Conservation (phyloP, 2,888 invertebrate genomes). For the Dicranocentrus wangi region DNA sequence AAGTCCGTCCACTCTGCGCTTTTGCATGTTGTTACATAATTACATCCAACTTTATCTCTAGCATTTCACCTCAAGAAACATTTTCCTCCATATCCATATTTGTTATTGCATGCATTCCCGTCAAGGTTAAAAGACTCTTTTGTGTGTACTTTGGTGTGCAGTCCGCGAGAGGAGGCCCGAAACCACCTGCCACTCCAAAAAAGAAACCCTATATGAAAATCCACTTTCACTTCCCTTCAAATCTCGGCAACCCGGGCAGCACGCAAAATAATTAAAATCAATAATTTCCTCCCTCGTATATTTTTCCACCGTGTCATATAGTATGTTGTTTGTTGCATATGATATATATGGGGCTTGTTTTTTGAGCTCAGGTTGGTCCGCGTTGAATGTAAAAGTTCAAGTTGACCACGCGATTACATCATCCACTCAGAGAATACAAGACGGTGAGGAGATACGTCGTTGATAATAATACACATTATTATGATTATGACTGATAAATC, state of each 20-base stretch:
- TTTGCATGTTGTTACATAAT: no score
- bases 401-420: slow-evolving; percentile 51
- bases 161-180: no score
- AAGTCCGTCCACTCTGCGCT: no score
- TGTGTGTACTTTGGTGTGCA: background rate
- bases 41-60: no score
- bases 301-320: background rate
- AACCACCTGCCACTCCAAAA: slow-evolving; percentile 7
- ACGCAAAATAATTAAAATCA: slow-evolving; percentile 60
- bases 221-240: slow-evolving; percentile 7
- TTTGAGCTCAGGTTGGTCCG: no score
- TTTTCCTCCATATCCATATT: no score
- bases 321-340: background rate
- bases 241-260: background rate
- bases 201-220: no score
- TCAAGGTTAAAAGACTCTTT: background rate
- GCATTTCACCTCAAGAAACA: no score
- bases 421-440: slow-evolving; percentile 11
- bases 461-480: slow-evolving; percentile 45
- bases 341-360: background rate
- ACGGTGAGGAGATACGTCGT: slow-evolving; percentile 40
- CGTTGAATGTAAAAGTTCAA: slow-evolving; percentile 23
- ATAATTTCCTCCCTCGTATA: slow-evolving; percentile 17
- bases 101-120: no score
- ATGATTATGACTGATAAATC: slow-evolving; percentile 38